phyloP scores from a whole-genome alignment of 1,140 invertebrate species.

The Ridgeia piscesae region DNA sequence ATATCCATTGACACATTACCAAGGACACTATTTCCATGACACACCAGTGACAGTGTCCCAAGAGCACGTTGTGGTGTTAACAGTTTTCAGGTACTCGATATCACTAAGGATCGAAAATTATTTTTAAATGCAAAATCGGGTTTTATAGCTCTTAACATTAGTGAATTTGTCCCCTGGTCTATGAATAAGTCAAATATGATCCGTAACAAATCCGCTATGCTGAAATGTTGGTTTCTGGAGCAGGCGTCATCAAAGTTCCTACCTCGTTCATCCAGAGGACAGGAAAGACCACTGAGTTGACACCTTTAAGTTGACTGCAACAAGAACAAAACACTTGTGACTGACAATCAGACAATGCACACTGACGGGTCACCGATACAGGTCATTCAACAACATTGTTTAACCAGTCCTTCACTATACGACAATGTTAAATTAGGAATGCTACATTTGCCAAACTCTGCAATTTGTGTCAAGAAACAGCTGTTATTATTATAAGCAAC shows the following conservation, averaged over 20 bases:
- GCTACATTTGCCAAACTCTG: not conserved
- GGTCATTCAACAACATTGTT: not conserved
- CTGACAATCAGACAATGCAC: not conserved
- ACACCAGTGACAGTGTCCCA: no score
- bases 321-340: not conserved
- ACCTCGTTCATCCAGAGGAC: slow-evolving; percentile 49
- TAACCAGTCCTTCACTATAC: not conserved
- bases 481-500: no score
- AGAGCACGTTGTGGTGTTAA: no score
- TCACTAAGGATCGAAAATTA: no score
- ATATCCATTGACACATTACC: no score
- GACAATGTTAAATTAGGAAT: not conserved
- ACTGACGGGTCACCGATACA: not conserved
- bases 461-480: not conserved
- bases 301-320: slow-evolving; percentile 36
- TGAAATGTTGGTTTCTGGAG: not conserved
- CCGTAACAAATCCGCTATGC: not conserved
- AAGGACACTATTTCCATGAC: no score
- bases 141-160: no score
- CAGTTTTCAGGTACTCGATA: no score
- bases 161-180: no score
- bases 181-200: not conserved
- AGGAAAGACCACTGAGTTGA: slow-evolving; percentile 38
- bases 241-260: not conserved
- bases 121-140: no score